Conservation (phyloP, 30 jellyfish, hydroid and myxozoan genomes). For the Hydractinia echinata region DNA sequence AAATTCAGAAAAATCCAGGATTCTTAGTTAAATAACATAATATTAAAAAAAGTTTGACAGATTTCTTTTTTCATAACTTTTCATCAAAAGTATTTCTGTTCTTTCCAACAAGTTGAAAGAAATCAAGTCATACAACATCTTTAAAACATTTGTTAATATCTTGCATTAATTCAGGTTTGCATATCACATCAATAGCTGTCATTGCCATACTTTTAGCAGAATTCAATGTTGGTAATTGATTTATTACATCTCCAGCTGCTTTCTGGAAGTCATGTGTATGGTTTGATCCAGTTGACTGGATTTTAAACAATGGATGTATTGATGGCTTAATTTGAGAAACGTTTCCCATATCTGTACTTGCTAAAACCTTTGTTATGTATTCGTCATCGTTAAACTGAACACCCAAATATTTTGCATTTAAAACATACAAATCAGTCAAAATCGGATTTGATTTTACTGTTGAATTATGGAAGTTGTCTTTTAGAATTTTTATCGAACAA, state of each 20-base stretch:
- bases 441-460: constrained; percentile 30
- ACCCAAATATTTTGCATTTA: constrained; percentile 51
- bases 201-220: constrained; percentile 90
- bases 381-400: constrained; percentile 38
- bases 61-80: too few relatives aligned
- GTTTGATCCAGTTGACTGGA: constrained; percentile 53
- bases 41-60: too few relatives aligned
- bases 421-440: constrained; percentile 35
- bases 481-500: constrained; percentile 26
- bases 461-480: constrained; percentile 10
- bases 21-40: too few relatives aligned
- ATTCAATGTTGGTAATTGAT: constrained; percentile 64
- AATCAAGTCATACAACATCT: too few relatives aligned
- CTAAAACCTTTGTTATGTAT: constrained; percentile 56
- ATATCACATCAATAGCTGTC: constrained; percentile 66
- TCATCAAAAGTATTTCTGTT: too few relatives aligned
- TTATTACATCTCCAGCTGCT: constrained; percentile 65
- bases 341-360: constrained; percentile 95
- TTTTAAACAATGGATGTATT: constrained; percentile 79
- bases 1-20: too few relatives aligned
- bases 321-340: constrained; percentile 84
- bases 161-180: constrained; percentile 20
- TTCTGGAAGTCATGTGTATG: constrained; percentile 71
- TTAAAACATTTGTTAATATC: constrained; percentile 33
- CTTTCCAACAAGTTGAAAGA: too few relatives aligned